These are phyloP conservation scores for Urocolius indicus DNA, from an alignment of 2,113 vertebrate species.

Conservation along the genomic window DNA sequence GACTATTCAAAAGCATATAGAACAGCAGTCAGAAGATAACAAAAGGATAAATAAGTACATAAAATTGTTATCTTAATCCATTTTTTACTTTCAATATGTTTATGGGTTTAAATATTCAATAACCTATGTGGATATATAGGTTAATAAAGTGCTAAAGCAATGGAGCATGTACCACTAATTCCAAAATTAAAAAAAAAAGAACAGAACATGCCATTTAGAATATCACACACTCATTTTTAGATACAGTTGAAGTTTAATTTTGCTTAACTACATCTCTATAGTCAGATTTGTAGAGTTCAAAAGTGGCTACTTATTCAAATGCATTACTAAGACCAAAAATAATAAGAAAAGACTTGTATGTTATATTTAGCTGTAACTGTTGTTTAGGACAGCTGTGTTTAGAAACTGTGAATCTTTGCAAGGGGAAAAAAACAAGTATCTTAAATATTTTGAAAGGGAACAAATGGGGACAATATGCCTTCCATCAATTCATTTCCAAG, in stretches of 20 bases:
- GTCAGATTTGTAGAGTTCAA: background rate
- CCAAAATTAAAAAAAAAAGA: background rate
- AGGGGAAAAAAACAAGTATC: fast-evolving
- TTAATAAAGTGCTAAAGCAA: background rate
- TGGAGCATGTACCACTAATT: background rate
- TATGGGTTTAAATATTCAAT: background rate
- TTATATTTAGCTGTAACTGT: background rate
- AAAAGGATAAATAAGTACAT: background rate
- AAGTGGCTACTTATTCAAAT: background rate
- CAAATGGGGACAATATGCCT: background rate
- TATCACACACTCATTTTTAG: background rate
- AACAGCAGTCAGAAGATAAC: background rate
- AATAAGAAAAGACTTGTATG: background rate
- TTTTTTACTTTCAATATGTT: background rate
- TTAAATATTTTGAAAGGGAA: background rate
- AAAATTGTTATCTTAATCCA: background rate
- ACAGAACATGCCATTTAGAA: background rate
- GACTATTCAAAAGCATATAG: background rate
- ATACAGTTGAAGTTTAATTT: background rate
- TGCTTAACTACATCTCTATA: background rate
- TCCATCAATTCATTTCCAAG: background rate
- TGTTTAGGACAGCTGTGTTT: background rate
- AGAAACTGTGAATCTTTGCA: background rate
- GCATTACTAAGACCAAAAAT: background rate
- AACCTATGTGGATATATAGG: background rate